These are phyloP conservation scores for Trachythela sp. DNA, from an alignment of 64 coral and sea anemone species.

Conservation along the genomic window DNA sequence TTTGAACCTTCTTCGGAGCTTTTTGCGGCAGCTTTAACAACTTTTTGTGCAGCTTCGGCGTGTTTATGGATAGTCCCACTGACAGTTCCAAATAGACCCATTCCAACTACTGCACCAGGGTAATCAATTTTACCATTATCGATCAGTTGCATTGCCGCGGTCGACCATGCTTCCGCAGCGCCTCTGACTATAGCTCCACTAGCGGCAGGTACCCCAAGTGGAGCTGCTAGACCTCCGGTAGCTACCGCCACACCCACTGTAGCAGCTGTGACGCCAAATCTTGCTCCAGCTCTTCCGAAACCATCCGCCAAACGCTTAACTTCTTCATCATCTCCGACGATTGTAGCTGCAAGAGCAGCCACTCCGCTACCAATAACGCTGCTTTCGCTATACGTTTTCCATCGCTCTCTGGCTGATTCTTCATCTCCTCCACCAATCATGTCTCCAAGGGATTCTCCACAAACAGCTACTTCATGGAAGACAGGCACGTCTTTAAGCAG, in stretches of 20 bases:
- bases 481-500: background rate
- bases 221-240: constrained; percentile 12
- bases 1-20: too few species aligned
- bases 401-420: background rate
- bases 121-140: background rate
- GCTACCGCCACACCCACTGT: background rate
- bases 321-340: background rate
- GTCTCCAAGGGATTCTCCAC: constrained; percentile 26
- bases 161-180: background rate
- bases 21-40: too few species aligned
- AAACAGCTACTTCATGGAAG: constrained; percentile 31
- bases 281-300: background rate
- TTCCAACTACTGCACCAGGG: background rate
- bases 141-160: constrained; percentile 10
- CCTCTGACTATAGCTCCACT: constrained; percentile 17
- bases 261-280: background rate
- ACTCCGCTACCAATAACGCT: constrained; percentile 28
- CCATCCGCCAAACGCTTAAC: background rate
- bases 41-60: too few species aligned
- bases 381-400: constrained; percentile 10
- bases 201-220: background rate
- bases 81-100: constrained; percentile 2
- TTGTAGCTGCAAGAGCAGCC: background rate
- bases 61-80: background rate
- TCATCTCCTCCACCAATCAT: constrained; percentile 30